Evolutionary conservation across 1,140 invertebrate genomes (phyloP).

Genomic region (Belonocnema kinseyi): DNA sequence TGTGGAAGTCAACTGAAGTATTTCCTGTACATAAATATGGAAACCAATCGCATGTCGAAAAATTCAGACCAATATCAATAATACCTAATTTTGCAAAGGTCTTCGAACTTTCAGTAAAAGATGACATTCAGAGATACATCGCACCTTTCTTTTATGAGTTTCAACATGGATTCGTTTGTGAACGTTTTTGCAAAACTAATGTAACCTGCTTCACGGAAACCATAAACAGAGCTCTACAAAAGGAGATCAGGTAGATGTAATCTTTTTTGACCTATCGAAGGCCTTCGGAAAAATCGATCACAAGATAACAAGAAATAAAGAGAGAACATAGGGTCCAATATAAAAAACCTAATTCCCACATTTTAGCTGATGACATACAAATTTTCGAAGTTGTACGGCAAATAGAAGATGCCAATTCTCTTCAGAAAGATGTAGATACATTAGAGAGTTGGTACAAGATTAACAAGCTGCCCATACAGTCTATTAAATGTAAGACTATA

Average conservation of each 20-base stretch:
- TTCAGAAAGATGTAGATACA: too few species aligned
- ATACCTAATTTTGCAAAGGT: not conserved
- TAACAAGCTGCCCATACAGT: too few species aligned
- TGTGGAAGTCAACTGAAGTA: not conserved
- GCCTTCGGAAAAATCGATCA: not conserved
- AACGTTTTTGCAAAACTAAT: not conserved
- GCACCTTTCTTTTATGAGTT: not conserved
- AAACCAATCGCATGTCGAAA: too few species aligned
- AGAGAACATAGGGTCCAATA: too few species aligned
- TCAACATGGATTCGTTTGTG: not conserved
- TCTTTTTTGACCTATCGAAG: not conserved
- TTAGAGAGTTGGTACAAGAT: too few species aligned
- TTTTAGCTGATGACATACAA: too few species aligned
- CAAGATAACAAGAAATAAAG: too few species aligned
- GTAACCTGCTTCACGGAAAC: not conserved
- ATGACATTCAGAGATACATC: not conserved
- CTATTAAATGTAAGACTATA: too few species aligned
- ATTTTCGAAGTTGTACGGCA: too few species aligned
- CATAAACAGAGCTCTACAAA: not conserved
- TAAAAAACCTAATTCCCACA: too few species aligned
- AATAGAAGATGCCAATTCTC: too few species aligned
- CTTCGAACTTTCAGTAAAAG: not conserved
- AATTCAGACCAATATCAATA: not conserved
- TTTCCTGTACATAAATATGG: not conserved
- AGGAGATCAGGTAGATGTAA: not conserved